Conservation (phyloP, 2,888 invertebrate species). For the Drosophila prolongata region DNA sequence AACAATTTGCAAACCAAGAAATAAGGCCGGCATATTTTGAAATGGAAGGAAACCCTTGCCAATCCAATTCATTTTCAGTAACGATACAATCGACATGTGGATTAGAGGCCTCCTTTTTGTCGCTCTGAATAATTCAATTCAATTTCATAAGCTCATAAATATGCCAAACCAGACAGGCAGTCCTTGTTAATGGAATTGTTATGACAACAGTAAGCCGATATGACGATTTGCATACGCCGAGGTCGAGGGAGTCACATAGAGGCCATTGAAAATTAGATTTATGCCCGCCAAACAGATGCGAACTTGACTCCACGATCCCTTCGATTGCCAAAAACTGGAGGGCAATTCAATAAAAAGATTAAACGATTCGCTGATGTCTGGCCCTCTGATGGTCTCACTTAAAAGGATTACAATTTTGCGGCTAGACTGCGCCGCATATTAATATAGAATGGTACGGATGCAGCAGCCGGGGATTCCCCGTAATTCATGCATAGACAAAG, state of each 20-base stretch:
- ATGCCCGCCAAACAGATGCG: slow-evolving; percentile 63
- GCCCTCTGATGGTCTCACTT: slow-evolving; percentile 63
- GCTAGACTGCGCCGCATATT: slow-evolving; percentile 61
- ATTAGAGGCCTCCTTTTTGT: slow-evolving; percentile 32
- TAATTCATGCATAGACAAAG: slow-evolving; percentile 50
- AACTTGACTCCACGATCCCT: slow-evolving; percentile 32
- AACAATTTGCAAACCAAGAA: slow-evolving; percentile 11
- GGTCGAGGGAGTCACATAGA: slow-evolving; percentile 47
- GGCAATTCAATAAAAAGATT: slow-evolving; percentile 66
- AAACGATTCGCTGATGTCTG: slow-evolving; percentile 52
- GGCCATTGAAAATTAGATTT: slow-evolving; percentile 64
- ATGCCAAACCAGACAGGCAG: slow-evolving; percentile 41
- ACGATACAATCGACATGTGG: slow-evolving; percentile 29
- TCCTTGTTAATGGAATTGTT: slow-evolving; percentile 69
- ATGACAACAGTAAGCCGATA: slow-evolving; percentile 60
- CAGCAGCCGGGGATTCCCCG: slow-evolving; percentile 23
- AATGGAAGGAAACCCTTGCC: slow-evolving; percentile 30
- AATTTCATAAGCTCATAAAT: slow-evolving; percentile 67
- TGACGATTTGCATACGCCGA: slow-evolving; percentile 25
- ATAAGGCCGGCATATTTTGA: not conserved
- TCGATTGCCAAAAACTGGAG: slow-evolving; percentile 40
- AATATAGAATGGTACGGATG: slow-evolving; percentile 46
- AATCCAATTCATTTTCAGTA: slow-evolving; percentile 21
- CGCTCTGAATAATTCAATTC: slow-evolving; percentile 53
- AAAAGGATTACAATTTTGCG: slow-evolving; percentile 78